Evolutionary conservation across 1,140 invertebrate species (phyloP).

Genomic region (Calosoma granatense): DNA sequence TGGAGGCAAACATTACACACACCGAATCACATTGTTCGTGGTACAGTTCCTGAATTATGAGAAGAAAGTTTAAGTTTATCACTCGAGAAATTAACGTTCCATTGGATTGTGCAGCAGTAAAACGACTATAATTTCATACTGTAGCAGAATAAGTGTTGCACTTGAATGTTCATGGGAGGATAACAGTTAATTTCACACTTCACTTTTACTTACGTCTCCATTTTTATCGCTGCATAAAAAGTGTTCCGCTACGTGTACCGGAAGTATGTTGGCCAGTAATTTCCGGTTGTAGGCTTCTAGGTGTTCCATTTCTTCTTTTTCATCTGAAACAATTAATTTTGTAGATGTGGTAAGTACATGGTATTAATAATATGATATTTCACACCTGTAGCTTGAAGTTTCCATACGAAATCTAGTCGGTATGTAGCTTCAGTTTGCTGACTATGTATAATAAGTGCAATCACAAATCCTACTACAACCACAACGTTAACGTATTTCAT

Average conservation of each 20-base stretch:
- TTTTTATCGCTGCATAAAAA: slow-evolving; percentile 77
- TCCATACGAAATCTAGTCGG: slow-evolving; percentile 87
- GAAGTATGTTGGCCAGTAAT: slow-evolving; percentile 88
- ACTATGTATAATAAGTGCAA: slow-evolving; percentile 72
- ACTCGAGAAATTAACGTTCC: no score
- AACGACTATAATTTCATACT: no score
- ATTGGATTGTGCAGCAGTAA: no score
- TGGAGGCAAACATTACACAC: slow-evolving; percentile 91
- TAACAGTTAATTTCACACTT: background rate
- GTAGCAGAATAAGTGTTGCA: no score
- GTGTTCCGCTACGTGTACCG: slow-evolving; percentile 87
- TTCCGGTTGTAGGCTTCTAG: slow-evolving; percentile 88
- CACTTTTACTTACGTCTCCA: slow-evolving; percentile 55
- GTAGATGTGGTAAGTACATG: no score
- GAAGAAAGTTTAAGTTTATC: slow-evolving; percentile 13
- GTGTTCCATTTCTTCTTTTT: slow-evolving; percentile 91
- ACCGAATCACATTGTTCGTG: slow-evolving; percentile 92
- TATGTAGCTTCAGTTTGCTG: slow-evolving; percentile 84
- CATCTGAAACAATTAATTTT: slow-evolving; percentile 54
- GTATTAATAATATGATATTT: background rate
- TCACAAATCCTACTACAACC: slow-evolving; percentile 52
- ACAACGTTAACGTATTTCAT: slow-evolving; percentile 42
- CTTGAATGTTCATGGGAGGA: no score
- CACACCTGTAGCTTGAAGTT: slow-evolving; percentile 74
- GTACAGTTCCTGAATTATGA: slow-evolving; percentile 69